Base-by-base conservation (phyloP, 2,888 invertebrate genomes). In the Andrena flavipes region DNA sequence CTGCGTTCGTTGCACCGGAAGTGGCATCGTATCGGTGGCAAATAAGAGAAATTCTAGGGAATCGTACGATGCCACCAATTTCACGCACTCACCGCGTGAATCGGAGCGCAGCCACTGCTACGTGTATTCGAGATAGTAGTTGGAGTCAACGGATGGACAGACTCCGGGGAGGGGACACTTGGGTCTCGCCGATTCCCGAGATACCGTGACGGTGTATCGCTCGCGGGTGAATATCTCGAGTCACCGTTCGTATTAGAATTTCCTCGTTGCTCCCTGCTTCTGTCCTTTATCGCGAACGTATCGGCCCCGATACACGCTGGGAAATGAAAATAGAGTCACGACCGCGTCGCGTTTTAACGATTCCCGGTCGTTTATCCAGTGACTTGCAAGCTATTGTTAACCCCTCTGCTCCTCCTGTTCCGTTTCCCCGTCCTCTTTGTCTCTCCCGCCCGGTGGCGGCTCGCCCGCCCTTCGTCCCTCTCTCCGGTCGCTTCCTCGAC, bases 301-400 rank as follows among this genome's bases (percentile, higher is more conserved):
- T 82, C 87, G 69, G 62, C 29, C 49, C 74, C 74, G 85, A 81
- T 80, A 87, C 76, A 79, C 82, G 78, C 76, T 63, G 72, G 79
- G 74, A 88, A 88, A 88, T 88, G 84, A 86, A 88, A 87, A 88
- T 86, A 79, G 82, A 84, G 86, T 76, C 89, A 87, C 86, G 88
- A 89, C 82, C 88, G 87, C 85, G 87, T 89, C 88, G 90, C 91
- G 92, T 93, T 93, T 92, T 91, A 93, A 93, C 92, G 90, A 92
- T 92, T 93, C 92, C 88, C 91, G 93, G 92, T 93, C 93, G 94
- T 93, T 93, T 93, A 94, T 93, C 91, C 92, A 93, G 91, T 94
- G 93, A 93, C 94, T 94, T 94, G 93, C 93, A 93, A 85, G 90
- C 93, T 91, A 92, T 92, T 92, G 92, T 93, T 90, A 88, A 87